Evolutionary conservation across 37 sponge, comb jelly and placozoan species (phyloP).

Genomic region (Cladorhizidae sp.): DNA sequence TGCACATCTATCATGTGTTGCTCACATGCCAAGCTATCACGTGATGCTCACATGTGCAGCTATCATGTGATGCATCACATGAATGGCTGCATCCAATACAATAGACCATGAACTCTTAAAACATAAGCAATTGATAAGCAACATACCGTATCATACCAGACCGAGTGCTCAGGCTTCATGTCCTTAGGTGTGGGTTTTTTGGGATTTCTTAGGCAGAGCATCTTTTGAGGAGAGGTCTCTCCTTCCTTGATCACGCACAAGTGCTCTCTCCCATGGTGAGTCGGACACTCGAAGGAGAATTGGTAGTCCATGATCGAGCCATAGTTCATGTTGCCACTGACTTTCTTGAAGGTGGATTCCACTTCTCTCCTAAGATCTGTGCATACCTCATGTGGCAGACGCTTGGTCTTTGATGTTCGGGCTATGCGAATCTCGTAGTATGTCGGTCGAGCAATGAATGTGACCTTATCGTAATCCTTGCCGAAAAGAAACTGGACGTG

Average conservation of each 20-base stretch:
- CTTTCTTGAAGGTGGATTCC: not conserved
- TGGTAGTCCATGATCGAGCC: not conserved
- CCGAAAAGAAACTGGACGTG: not conserved
- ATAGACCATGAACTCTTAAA: no score
- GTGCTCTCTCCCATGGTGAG: constrained; percentile 1
- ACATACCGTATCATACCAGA: not conserved
- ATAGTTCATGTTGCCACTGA: not conserved
- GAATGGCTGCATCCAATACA: no score
- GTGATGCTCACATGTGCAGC: no score
- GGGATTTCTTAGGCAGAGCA: not conserved
- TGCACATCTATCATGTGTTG: no score
- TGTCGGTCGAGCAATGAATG: constrained; percentile 1
- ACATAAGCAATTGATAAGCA: no score
- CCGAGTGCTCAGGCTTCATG: not conserved
- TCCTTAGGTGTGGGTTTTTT: not conserved
- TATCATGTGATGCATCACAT: no score
- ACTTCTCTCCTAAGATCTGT: not conserved
- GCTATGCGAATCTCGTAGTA: not conserved
- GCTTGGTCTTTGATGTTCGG: not conserved
- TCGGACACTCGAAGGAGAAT: constrained; percentile 1
- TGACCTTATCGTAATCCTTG: not conserved
- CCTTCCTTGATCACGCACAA: not conserved
- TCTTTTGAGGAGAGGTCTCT: not conserved
- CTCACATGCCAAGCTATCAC: no score
- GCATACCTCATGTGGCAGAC: not conserved